Evolutionary conservation across 2,888 invertebrate genomes (phyloP), one percentile per base, ranked within the genome.

Genomic region (Acrobasis suavella): DNA sequence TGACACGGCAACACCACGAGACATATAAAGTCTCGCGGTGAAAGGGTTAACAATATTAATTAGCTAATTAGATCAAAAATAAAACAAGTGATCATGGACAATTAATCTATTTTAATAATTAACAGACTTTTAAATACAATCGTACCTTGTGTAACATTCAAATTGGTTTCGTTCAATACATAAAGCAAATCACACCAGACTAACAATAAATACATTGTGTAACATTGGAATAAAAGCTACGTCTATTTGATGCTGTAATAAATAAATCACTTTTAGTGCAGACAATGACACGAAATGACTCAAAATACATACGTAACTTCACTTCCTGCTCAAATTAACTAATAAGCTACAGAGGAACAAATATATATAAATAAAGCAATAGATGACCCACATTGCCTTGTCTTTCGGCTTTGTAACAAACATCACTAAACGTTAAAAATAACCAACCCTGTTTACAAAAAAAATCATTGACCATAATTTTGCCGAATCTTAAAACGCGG

Each of bases 101-200:
- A 76, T 66, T 75, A 75, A 73, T 87, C 83, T 89, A 87, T 85
- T 85, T 83, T 80, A 83, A 80, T 85, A 82, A 75, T 77, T 89
- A 92, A 91, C 91, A 92, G 89, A 91, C 89, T 91, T 85, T 84
- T 86, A 87, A 89, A 91, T 88, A 91, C 89, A 85, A 83, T 87
- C 80, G 86, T 86, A 82, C 77, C 67, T 78, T 78, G 75, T 76
- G 79, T 83, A 89, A 87, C 89, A 88, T 86, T 84, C 74, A 85
- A 32, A 84, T 80, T 82, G 82, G 82, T 84, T 81, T 83, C 74
- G 72, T 77, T 78, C 74, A 72, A 80, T 80, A 85, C 80, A 80
- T 74, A 77, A 80, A 83, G 81, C 79, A 82, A 83, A 82, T 78
- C 83, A 83, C 82, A 82, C 80, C 70, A 78, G 77, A 81, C 81